Evolutionary conservation across 2,113 vertebrate genomes (phyloP).

Genomic region (Planiliza haematocheilus): DNA sequence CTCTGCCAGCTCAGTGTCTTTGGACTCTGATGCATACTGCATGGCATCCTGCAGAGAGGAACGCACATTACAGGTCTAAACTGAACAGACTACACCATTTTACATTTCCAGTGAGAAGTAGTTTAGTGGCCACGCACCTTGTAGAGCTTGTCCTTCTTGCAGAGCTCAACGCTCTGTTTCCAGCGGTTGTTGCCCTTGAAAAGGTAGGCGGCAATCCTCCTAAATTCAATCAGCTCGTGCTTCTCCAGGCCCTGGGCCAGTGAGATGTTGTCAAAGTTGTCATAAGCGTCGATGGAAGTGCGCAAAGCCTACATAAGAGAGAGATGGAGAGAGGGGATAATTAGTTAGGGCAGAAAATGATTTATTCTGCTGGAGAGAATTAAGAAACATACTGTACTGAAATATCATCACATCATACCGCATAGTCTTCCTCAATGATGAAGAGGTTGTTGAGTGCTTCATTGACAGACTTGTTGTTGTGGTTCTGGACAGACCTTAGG

Average conservation of each 20-base stretch:
- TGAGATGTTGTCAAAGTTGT: constrained; percentile 99
- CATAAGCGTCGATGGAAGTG: constrained; percentile 98
- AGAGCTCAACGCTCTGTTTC: constrained; percentile 99
- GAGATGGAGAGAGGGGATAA: neutral
- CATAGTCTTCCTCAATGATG: constrained; percentile 98
- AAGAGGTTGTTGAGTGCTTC: constrained; percentile 99
- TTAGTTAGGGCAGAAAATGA: neutral
- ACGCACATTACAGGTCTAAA: neutral
- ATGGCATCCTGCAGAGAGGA: constrained; percentile 90
- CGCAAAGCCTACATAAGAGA: constrained; percentile 88
- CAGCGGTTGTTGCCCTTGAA: constrained; percentile 99
- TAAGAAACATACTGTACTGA: neutral
- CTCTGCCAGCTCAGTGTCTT: constrained; percentile 96
- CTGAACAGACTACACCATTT: no score
- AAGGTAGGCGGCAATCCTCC: constrained; percentile 97
- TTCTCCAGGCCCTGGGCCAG: constrained; percentile 97
- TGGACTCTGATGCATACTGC: constrained; percentile 99
- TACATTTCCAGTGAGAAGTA: no score
- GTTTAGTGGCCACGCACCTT: constrained; percentile 83
- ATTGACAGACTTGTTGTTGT: constrained; percentile 99
- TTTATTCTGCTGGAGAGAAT: neutral
- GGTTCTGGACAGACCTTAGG: constrained; percentile 97
- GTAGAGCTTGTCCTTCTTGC: constrained; percentile 98
- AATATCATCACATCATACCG: constrained; percentile 80
- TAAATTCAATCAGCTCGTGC: constrained; percentile 97